Evolutionary conservation across 1,140 invertebrate species (phyloP).

Genomic region (Anoplolepis gracilipes): DNA sequence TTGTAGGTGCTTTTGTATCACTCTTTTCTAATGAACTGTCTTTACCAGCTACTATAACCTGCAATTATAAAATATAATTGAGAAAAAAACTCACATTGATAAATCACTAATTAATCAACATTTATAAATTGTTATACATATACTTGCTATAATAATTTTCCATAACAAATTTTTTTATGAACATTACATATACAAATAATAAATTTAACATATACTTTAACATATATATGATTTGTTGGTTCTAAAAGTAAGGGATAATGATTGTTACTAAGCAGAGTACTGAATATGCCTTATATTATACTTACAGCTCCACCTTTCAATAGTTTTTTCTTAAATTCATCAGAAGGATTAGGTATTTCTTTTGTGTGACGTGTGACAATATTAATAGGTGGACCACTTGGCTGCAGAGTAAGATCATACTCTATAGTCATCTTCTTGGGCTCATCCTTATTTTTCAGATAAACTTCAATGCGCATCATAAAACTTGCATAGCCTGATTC

Average conservation of each 20-base stretch:
- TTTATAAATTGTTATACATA: not conserved
- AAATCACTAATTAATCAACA: not conserved
- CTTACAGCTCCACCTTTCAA: constrained; percentile 93
- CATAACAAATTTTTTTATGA: not conserved
- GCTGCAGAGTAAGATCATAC: constrained; percentile 95
- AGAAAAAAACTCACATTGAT: not conserved
- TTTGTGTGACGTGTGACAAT: constrained; percentile 91
- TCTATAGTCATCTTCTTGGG: constrained; percentile 94
- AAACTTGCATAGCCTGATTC: constrained; percentile 99
- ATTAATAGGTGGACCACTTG: constrained; percentile 89
- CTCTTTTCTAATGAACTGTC: constrained; percentile 81
- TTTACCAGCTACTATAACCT: constrained; percentile 75
- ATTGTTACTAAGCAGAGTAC: too few species aligned
- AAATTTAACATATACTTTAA: too few species aligned
- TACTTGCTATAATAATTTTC: not conserved
- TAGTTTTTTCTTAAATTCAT: constrained; percentile 95
- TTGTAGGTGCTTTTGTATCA: constrained; percentile 80
- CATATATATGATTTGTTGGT: too few species aligned
- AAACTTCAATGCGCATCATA: constrained; percentile 94
- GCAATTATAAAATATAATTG: constrained; percentile 31
- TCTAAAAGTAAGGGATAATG: too few species aligned
- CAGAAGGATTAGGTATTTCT: constrained; percentile 93
- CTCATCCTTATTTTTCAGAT: constrained; percentile 96
- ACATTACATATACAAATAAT: not conserved
- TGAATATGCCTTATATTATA: too few species aligned